Conservation (phyloP, 2,113 vertebrate genomes). For the Sakesphorus luctuosus region DNA sequence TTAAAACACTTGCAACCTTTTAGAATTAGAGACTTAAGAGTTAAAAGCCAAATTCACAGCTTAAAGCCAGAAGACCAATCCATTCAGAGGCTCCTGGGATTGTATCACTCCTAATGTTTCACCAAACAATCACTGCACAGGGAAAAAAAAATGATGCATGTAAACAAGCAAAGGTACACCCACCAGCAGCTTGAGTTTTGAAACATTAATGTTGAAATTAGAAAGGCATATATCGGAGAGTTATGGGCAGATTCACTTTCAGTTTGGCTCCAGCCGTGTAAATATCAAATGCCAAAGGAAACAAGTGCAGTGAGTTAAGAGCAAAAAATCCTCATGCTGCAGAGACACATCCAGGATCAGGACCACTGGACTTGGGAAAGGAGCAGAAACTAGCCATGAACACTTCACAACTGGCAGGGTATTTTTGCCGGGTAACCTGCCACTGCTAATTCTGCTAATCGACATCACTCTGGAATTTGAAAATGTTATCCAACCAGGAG, state of each 20-base stretch:
- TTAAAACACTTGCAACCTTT: background rate
- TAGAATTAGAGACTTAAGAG: background rate
- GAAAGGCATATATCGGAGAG: conserved; percentile 13
- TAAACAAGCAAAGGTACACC: conserved; percentile 6
- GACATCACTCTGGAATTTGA: conserved; percentile 46
- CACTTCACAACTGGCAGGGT: background rate
- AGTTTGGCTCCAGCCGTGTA: conserved; percentile 22
- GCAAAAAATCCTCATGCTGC: background rate
- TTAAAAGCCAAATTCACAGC: background rate
- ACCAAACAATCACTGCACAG: background rate
- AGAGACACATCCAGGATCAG: fast-evolving
- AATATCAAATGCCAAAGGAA: conserved; percentile 41
- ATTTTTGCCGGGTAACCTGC: conserved; percentile 21
- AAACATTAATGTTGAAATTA: conserved; percentile 43
- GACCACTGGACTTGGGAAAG: background rate
- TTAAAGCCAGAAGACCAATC: background rate
- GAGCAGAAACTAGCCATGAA: background rate
- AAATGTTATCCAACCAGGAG: conserved; percentile 48
- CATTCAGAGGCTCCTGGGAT: background rate
- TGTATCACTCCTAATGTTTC: background rate
- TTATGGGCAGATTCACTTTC: conserved; percentile 36
- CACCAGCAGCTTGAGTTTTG: conserved; percentile 22
- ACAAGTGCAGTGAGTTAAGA: background rate
- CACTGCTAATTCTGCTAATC: conserved; percentile 49
- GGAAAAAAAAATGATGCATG: background rate